Evolutionary conservation across 1,140 invertebrate species (phyloP), one percentile per base, ranked within the genome.

Genomic region (Nixonia krombeini): DNA sequence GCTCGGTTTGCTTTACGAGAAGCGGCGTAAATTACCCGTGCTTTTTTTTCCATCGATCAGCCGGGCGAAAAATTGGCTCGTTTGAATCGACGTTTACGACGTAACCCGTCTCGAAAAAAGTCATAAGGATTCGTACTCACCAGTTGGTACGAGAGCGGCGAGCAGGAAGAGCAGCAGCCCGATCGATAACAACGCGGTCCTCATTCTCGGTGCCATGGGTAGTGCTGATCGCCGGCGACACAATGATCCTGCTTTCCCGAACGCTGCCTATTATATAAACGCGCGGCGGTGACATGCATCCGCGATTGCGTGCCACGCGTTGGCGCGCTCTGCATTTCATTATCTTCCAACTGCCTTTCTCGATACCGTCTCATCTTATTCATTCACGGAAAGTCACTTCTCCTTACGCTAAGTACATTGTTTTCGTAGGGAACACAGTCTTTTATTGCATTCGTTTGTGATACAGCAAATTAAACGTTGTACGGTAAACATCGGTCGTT

Each of bases 231-330:
- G 74, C 56, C 61, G 13, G 68, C 70, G 69, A 73, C 66, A 76
- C 59, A 80, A 75, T 80, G 77, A 45, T 75, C 63, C 65, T 53
- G 74, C 73, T 74, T 75, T 73, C 44, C 66, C 57, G 50, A 31
- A n/a, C 35, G 42, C 31, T 40, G 46, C 59, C 56, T 72, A 65
- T 77, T 80, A 80, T 80, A 80, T 73, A 76, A 74, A 78, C 66
- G 65, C 49, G 49, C 62, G 37, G 21, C 6, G 21, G 2, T 21
- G 21, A 3, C 21, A 6, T 21, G 21, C 21, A 6, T 21, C 2
- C 29, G 16, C 45, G 33, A 23, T 28, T 44, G 57, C 44, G 50
- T 56, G 44, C 21, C 40, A 45, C 12, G 51, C 33, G 28, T 59
- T 28, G 17, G 41, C 16, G 53, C 23, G 38, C 21, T 3, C 2